Conservation (phyloP, 2,797 vertebrate species). For the Macroramphosus scolopax region DNA sequence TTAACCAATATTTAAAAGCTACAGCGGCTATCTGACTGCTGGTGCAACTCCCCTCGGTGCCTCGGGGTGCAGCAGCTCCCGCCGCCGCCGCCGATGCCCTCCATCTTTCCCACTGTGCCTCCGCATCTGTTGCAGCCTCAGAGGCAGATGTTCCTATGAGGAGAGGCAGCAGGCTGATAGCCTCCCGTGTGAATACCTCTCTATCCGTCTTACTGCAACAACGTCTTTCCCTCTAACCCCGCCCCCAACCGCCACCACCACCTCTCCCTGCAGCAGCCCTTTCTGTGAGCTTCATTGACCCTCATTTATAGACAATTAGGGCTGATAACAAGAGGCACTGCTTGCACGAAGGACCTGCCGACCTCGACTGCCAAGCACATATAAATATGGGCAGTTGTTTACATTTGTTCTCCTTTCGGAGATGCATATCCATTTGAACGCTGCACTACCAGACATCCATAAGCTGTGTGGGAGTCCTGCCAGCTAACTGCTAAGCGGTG, state of each 20-base stretch:
- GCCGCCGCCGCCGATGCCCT: not conserved
- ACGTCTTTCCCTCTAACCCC: constrained; percentile 16
- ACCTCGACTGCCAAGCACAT: too few relatives aligned
- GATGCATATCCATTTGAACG: too few relatives aligned
- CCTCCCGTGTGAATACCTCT: constrained; percentile 47
- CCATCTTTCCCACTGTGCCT: constrained; percentile 45
- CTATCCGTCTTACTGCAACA: constrained; percentile 46
- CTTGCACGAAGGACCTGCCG: too few relatives aligned
- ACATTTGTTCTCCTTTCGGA: too few relatives aligned
- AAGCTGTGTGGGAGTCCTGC: constrained; percentile 15
- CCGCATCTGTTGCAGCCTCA: constrained; percentile 71
- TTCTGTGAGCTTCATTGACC: constrained; percentile 56
- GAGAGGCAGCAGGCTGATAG: constrained; percentile 69
- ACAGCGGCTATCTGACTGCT: not conserved
- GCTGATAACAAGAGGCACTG: constrained; percentile 48
- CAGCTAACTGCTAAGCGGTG: constrained; percentile 34
- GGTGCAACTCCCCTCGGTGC: constrained; percentile 22
- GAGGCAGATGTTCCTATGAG: constrained; percentile 72
- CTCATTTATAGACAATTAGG: constrained; percentile 60
- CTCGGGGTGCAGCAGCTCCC: constrained; percentile 36
- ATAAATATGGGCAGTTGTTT: constrained; percentile 14
- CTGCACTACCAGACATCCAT: too few relatives aligned
- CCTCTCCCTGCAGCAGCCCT: constrained; percentile 39
- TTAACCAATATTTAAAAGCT: constrained; percentile 19
- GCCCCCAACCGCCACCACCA: too few relatives aligned